Conservation (phyloP, 2,888 invertebrate genomes). For the Euplexia lucipara region DNA sequence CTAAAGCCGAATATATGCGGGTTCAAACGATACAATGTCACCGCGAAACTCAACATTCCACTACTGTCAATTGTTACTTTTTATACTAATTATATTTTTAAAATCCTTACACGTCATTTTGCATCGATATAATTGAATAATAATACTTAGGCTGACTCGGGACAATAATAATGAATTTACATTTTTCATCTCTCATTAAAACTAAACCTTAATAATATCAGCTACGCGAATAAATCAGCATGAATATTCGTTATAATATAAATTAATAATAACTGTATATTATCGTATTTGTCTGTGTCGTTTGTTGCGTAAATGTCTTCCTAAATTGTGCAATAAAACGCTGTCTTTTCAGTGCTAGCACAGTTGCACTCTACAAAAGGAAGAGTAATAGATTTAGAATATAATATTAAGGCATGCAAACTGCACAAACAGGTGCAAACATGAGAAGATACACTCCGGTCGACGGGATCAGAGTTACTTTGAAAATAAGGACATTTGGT, state of each 20-base stretch:
- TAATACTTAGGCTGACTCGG: conserved; percentile 86
- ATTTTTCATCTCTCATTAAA: conserved; percentile 71
- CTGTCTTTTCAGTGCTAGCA: conserved; percentile 75
- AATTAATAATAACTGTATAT: conserved; percentile 74
- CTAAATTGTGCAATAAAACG: conserved; percentile 78
- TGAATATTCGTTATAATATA: conserved; percentile 75
- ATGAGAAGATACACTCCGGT: conserved; percentile 50
- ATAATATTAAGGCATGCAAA: conserved; percentile 57
- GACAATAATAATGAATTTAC: conserved; percentile 73
- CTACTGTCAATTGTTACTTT: conserved; percentile 66
- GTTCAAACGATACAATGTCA: conserved; percentile 33
- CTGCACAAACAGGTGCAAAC: conserved; percentile 37
- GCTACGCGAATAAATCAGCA: conserved; percentile 80
- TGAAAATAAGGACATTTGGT: neutral
- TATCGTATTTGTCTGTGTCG: conserved; percentile 74
- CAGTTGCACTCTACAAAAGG: conserved; percentile 39
- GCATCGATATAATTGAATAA: conserved; percentile 72
- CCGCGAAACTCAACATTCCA: conserved; percentile 52
- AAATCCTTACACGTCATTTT: conserved; percentile 70
- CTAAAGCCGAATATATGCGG: conserved; percentile 49
- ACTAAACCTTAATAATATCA: conserved; percentile 85
- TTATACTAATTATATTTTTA: conserved; percentile 64
- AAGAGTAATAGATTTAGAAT: conserved; percentile 55
- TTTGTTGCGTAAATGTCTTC: conserved; percentile 83
- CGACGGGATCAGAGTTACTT: neutral